Base-by-base conservation (phyloP, 2,888 invertebrate species). In the Ernsta delagoae region DNA sequence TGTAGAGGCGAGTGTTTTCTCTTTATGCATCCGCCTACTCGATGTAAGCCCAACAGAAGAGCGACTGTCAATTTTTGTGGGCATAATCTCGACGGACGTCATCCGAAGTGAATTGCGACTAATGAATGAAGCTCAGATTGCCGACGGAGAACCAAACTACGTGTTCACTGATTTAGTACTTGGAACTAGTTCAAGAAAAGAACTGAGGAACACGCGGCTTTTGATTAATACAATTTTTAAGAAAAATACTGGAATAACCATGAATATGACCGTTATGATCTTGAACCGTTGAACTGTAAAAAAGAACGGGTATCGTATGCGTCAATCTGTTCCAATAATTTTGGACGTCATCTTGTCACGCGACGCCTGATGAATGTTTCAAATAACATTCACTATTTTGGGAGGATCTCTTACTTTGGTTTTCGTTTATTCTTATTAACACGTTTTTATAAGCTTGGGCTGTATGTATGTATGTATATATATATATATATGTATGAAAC, bases 101-200 rank as follows among this genome's bases (percentile, higher is more conserved):
- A 81, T 74, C 69, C 66, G 61, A 71, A 72, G 73, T 68, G 57
- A 70, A 73, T 70, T 70, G 60, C 66, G 68, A 65, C 70, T 75
- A 77, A 77, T 79, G 75, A 79, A 80, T 78, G 78, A 76, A 73
- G 74, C 34, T 70, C 56, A 67, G 67, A 61, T 61, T 68, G 72
- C 65, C 72, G 74, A 75, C 71, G 63, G 70, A 61, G 36, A 11
- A 11, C 48, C 36, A 50, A 70, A 50, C 57, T 6, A 59, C 50
- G 31, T 12, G 45, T 43, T 59, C 63, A 39, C 66, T 68, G 63
- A 73, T 74, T 73, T 70, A 71, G 65, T 70, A 61, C 69, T 73
- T 75, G 71, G 74, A 78, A 72, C 70, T 54, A 50, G 39, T 72
- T 77, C 74, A 75, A 75, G 63, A 73, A 70, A 73, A 71, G 70